phyloP scores from a whole-genome alignment of 2,888 invertebrate genomes.

The Cremastobaeus sp. region DNA sequence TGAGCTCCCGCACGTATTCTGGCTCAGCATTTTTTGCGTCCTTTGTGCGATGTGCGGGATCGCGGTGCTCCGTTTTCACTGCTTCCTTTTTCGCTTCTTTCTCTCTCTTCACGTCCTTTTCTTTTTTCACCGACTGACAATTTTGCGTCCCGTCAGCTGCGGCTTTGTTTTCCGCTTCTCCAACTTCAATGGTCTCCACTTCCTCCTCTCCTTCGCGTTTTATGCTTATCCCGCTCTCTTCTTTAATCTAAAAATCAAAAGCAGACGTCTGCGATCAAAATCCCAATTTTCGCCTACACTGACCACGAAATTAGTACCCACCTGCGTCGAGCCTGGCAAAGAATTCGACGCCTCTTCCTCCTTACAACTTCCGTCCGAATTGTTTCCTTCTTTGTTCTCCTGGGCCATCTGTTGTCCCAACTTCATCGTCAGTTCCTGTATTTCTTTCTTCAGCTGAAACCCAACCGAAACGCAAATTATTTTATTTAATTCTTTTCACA shows the following conservation, averaged over 20 bases:
- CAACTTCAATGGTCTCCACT: conserved; percentile 77
- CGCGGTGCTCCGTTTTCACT: conserved; percentile 79
- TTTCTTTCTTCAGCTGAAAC: conserved; percentile 82
- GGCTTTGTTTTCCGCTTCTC: conserved; percentile 75
- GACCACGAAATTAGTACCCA: conserved; percentile 35
- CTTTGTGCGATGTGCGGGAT: conserved; percentile 81
- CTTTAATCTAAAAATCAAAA: conserved; percentile 69
- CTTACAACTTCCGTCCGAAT: conserved; percentile 79
- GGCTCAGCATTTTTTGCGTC: conserved; percentile 84
- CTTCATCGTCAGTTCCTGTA: conserved; percentile 83
- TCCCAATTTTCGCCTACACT: background rate
- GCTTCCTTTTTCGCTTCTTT: conserved; percentile 81
- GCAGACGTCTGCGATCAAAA: background rate
- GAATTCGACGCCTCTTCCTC: conserved; percentile 79
- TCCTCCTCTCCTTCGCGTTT: conserved; percentile 76
- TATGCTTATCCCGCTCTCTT: conserved; percentile 71
- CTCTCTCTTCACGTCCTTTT: conserved; percentile 81
- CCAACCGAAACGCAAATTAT: no score
- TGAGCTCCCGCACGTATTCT: conserved; percentile 91
- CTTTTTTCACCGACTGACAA: conserved; percentile 80
- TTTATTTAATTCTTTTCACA: background rate
- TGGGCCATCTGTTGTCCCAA: conserved; percentile 80
- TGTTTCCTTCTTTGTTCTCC: conserved; percentile 81
- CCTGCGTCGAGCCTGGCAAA: conserved; percentile 73
- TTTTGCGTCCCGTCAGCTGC: conserved; percentile 75